These are phyloP conservation scores for Melanostoma mellinum DNA, from an alignment of 2,888 invertebrate genomes.

Conservation along the genomic window DNA sequence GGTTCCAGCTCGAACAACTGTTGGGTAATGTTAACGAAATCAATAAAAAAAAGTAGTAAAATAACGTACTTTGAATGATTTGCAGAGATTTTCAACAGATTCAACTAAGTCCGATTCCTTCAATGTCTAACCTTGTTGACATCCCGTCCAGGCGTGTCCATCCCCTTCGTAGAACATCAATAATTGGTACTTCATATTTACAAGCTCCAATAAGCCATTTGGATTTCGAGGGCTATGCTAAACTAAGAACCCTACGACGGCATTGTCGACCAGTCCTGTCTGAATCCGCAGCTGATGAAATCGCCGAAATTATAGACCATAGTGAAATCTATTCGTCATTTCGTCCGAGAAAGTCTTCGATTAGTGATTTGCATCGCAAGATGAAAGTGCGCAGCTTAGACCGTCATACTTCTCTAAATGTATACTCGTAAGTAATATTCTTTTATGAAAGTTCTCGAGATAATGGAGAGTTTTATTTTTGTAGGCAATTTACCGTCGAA, in stretches of 20 bases:
- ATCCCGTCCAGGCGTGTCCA: constrained; percentile 79
- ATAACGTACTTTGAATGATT: constrained; percentile 2
- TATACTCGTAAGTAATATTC: constrained; percentile 77
- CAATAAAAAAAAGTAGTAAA: too few relatives aligned
- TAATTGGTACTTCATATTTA: constrained; percentile 78
- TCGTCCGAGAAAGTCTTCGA: constrained; percentile 78
- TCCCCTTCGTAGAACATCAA: constrained; percentile 77
- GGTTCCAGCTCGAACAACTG: constrained; percentile 84
- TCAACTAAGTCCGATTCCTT: constrained; percentile 94
- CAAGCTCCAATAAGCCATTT: constrained; percentile 85
- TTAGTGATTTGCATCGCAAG: constrained; percentile 79
- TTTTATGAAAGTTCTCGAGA: background rate
- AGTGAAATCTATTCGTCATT: constrained; percentile 75
- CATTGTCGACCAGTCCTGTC: constrained; percentile 87
- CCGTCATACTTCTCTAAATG: constrained; percentile 78
- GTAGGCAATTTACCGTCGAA: constrained; percentile 77
- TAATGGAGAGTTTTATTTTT: background rate
- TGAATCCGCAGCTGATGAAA: constrained; percentile 85
- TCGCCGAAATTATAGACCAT: constrained; percentile 83
- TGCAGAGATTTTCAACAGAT: constrained; percentile 87
- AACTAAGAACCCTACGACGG: constrained; percentile 86
- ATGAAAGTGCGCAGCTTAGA: constrained; percentile 81
- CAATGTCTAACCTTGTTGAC: constrained; percentile 88
- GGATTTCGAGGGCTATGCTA: constrained; percentile 90
- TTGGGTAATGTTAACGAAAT: constrained; percentile 82